Evolutionary conservation across 2,113 vertebrate species (phyloP).

Genomic region (Caranx ignobilis): DNA sequence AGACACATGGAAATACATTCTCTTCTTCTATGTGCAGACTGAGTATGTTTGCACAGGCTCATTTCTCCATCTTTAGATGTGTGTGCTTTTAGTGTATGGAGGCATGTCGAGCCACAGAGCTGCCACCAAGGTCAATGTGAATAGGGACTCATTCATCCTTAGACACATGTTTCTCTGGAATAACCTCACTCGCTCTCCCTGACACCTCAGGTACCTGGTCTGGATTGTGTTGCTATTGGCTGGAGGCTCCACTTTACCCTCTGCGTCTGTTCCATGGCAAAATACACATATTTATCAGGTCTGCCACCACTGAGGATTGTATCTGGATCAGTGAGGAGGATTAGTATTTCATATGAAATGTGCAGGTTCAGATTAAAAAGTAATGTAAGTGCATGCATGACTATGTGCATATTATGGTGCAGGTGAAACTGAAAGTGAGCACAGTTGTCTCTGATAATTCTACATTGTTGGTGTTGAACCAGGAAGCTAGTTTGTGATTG

Average conservation of each 20-base stretch:
- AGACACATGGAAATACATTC: constrained; percentile 38
- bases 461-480: not conserved
- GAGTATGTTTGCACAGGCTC: constrained; percentile 28
- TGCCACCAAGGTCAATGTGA: constrained; percentile 50
- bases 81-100: not conserved
- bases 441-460: not conserved
- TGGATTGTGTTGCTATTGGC: constrained; percentile 50
- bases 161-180: not conserved
- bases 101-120: constrained; percentile 1
- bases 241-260: constrained; percentile 45
- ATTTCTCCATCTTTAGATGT: constrained; percentile 23
- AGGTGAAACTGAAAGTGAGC: not conserved
- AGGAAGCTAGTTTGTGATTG: not conserved
- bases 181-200: not conserved
- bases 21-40: constrained; percentile 30
- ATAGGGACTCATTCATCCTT: constrained; percentile 27
- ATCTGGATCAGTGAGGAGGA: constrained; percentile 70
- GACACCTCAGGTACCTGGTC: constrained; percentile 35
- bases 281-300: constrained; percentile 73
- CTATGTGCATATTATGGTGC: not conserved
- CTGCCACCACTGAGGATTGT: constrained; percentile 52
- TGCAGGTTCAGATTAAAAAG: constrained; percentile 21
- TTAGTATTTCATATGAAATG: constrained; percentile 72
- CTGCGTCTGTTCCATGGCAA: constrained; percentile 61
- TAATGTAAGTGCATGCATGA: not conserved